Percentiles rank a stretch among this genome's conserved stretches.
phyloP scores from a whole-genome alignment of 1,140 invertebrate species.

The Hetaerina americana region DNA sequence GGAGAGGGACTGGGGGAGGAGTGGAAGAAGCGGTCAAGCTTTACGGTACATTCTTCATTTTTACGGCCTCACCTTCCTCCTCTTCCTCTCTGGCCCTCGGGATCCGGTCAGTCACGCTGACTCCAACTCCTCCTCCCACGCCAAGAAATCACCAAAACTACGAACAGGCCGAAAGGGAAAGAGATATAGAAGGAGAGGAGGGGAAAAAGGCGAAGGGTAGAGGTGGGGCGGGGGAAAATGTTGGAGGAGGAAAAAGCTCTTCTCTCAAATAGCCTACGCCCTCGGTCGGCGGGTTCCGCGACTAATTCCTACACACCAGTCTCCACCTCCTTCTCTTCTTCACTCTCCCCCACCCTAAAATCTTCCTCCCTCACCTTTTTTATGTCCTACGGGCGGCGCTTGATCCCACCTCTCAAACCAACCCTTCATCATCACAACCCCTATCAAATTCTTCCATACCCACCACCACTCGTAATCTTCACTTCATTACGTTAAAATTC shows the following conservation, averaged over 20 bases:
- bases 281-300: not conserved
- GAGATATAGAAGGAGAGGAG: not conserved
- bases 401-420: not conserved
- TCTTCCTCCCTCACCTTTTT: not conserved
- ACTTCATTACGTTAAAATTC: not conserved
- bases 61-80: not conserved
- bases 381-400: too few species aligned
- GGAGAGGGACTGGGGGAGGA: too few species aligned
- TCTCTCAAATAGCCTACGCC: not conserved
- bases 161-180: not conserved
- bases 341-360: not conserved
- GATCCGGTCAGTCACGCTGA: not conserved
- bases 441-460: not conserved
- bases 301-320: not conserved
- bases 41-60: not conserved
- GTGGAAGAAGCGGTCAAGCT: not conserved
- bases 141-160: not conserved
- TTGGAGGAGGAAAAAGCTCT: too few species aligned
- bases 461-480: not conserved
- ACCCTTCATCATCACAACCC: too few species aligned
- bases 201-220: not conserved
- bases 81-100: too few species aligned
- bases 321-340: not conserved
- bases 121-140: not conserved
- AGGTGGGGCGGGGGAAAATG: not conserved